phyloP scores from a whole-genome alignment of 2,888 invertebrate species.

The Aplocera efformata region DNA sequence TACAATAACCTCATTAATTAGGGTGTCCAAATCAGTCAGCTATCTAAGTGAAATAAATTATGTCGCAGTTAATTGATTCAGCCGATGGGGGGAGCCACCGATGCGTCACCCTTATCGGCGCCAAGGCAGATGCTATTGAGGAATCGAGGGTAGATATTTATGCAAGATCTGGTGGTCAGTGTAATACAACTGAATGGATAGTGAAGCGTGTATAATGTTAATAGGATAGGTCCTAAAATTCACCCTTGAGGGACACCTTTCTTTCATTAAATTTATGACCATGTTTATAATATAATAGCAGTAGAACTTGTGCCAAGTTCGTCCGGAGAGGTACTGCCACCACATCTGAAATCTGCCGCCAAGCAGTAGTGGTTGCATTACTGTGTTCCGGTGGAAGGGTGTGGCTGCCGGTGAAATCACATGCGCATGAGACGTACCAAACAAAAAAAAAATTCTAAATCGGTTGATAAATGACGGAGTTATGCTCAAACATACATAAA shows the following conservation, averaged over 20 bases:
- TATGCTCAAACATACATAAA: too few species aligned
- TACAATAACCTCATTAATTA: slow-evolving; percentile 23
- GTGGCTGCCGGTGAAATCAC: too few species aligned
- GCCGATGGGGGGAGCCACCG: slow-evolving; percentile 39
- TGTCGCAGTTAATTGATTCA: slow-evolving; percentile 54
- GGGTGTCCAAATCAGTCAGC: slow-evolving; percentile 28
- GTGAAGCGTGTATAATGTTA: background rate
- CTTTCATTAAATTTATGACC: background rate
- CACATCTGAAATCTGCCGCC: too few species aligned
- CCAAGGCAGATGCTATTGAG: slow-evolving; percentile 24
- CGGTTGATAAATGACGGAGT: too few species aligned
- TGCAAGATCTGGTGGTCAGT: background rate
- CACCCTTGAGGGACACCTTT: slow-evolving; percentile 11
- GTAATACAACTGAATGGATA: too few species aligned
- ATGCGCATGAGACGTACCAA: too few species aligned
- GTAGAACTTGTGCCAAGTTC: too few species aligned
- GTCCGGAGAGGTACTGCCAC: too few species aligned
- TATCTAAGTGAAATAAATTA: slow-evolving; percentile 60
- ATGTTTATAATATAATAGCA: too few species aligned
- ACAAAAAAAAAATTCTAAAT: too few species aligned
- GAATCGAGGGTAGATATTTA: slow-evolving; percentile 12
- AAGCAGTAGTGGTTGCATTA: too few species aligned
- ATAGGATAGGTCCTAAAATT: slow-evolving; percentile 9
- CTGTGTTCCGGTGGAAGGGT: too few species aligned
- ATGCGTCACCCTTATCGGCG: slow-evolving; percentile 45